Base-by-base conservation (phyloP, 1,140 invertebrate genomes). In the Gonioctena quinquepunctata region DNA sequence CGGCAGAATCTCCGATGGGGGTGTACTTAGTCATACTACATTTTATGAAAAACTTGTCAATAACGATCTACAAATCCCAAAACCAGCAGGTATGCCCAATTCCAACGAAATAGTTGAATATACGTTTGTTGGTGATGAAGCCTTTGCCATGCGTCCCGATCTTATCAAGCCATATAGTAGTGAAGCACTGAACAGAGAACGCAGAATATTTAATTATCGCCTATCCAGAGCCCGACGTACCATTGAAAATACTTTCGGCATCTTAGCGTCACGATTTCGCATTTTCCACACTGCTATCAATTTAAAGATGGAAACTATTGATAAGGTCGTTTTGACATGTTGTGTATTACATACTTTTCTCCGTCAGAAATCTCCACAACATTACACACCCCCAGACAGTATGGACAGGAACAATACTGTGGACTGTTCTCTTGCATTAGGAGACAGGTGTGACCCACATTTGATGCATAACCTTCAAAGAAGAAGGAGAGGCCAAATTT, bases 191-290 rank as follows among this genome's bases (percentile, higher is more conserved):
- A 69, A 57, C 61, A 70, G 72, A 57, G 64, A 68, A 42, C 50
- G 71, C 56, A 71, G 57, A 68, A 70, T 80, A 79, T 72, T 72
- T 22, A 70, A 72, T 61, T 72, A 70, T 49, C 48, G 73, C 18
- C 60, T 74, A 71, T 74, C 73, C 21, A 21, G 66, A 18, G 70
- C 60, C 22, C 69, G 81, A 64, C 63, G 80, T 57, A 77, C 82
- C 6, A 75, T 85, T 16, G 85, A 87, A 75, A 86, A 85, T 76
- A 78, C 79, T 5, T 87, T 86, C 78, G 84, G 84, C 2, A 85
- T 86, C 28, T 63, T 86, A 25, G 76, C 77, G 11, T 50, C 73
- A 8, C 69, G 74, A 61, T 84, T 81, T 75, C 23, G 78, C 48
- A 73, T 84, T 48, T 82, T 83, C 64, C 70, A 76, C 16, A 80